Evolutionary conservation across 2,797 vertebrate genomes (phyloP).

Genomic region (Channallabes apus): DNA sequence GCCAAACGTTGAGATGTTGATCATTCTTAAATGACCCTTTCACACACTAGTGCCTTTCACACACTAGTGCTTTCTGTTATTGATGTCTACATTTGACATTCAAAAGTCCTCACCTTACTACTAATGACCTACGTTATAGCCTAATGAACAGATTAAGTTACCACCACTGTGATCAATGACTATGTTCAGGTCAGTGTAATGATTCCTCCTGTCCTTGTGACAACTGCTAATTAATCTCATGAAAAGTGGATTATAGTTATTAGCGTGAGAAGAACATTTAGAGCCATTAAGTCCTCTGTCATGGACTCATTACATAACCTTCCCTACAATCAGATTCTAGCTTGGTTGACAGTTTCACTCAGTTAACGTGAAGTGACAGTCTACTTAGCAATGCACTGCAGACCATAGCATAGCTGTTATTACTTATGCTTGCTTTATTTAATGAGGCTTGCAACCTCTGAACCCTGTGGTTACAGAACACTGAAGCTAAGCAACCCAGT

Average conservation of each 20-base stretch:
- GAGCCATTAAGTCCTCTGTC: conserved; percentile 32
- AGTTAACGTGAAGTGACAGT: conserved; percentile 37
- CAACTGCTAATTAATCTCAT: conserved; percentile 50
- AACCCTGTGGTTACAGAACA: conserved; percentile 41
- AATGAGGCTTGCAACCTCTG: conserved; percentile 38
- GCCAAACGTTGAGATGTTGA: not conserved
- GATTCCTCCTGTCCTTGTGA: conserved; percentile 27
- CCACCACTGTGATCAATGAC: conserved; percentile 36
- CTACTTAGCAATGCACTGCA: conserved; percentile 37
- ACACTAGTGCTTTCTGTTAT: conserved; percentile 10
- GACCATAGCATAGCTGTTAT: conserved; percentile 40
- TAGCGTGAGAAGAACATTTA: conserved; percentile 25
- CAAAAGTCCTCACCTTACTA: conserved; percentile 22
- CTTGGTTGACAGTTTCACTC: conserved; percentile 14
- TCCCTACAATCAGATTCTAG: conserved; percentile 15
- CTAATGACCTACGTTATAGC: conserved; percentile 62
- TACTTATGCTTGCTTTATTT: conserved; percentile 40
- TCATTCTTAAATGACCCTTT: not conserved
- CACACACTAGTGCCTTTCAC: not conserved
- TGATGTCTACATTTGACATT: not conserved
- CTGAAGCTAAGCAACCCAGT: conserved; percentile 29
- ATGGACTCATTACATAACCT: conserved; percentile 36
- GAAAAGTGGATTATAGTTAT: conserved; percentile 40
- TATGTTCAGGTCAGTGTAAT: conserved; percentile 32
- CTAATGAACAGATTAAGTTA: conserved; percentile 57